These are phyloP conservation scores for Vollenhovia emeryi DNA, from an alignment of 1,140 invertebrate species.

Conservation along the genomic window DNA sequence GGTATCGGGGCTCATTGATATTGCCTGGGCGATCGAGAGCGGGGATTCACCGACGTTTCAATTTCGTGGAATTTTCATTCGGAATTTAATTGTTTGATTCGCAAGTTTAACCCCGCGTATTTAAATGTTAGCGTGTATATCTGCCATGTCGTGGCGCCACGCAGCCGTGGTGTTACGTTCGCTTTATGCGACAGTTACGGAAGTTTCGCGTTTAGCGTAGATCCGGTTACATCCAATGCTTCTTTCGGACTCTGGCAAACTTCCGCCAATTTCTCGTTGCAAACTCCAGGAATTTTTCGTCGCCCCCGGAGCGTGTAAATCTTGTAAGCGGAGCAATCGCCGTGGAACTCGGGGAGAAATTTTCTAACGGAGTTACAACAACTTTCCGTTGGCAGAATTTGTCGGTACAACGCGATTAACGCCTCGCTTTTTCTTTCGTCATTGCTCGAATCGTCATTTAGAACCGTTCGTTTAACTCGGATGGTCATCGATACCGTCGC, in stretches of 20 bases:
- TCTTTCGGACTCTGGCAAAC: slow-evolving; percentile 39
- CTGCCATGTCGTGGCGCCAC: background rate
- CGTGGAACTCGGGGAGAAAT: slow-evolving; percentile 32
- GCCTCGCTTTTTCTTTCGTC: background rate
- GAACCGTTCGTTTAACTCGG: background rate
- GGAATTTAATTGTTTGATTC: background rate
- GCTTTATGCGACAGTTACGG: slow-evolving; percentile 57
- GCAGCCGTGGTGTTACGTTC: slow-evolving; percentile 29
- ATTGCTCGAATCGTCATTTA: background rate
- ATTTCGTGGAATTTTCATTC: background rate
- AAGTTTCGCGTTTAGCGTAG: slow-evolving; percentile 55
- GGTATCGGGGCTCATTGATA: too few species aligned
- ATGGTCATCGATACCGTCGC: background rate
- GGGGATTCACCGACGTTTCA: background rate
- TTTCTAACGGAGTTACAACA: slow-evolving; percentile 30
- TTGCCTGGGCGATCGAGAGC: background rate
- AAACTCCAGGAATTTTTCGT: slow-evolving; percentile 56
- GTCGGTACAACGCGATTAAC: background rate
- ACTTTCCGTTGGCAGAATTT: slow-evolving; percentile 35
- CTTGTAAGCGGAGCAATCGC: slow-evolving; percentile 29
- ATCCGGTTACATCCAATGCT: slow-evolving; percentile 50
- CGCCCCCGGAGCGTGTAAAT: slow-evolving; percentile 40
- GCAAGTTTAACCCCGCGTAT: background rate
- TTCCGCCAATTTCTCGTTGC: slow-evolving; percentile 43
- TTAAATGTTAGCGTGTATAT: slow-evolving; percentile 21